Percentiles rank a stretch among this genome's conserved stretches.
These are phyloP conservation scores for Psammodynastes pulverulentus DNA, from an alignment of 2,113 vertebrate species.

Conservation along the genomic window DNA sequence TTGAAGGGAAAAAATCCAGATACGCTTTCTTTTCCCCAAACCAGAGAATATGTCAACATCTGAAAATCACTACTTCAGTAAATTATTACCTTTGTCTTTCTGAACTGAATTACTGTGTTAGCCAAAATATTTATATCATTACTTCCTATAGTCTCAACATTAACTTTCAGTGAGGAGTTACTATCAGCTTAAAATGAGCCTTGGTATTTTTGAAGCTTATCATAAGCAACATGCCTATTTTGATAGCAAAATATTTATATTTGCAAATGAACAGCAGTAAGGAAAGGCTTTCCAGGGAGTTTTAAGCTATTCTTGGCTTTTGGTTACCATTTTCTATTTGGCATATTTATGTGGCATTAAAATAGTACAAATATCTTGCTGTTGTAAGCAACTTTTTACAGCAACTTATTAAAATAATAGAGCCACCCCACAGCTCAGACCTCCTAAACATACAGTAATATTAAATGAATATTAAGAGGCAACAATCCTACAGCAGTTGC, in stretches of 20 bases:
- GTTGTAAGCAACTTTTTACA: background rate
- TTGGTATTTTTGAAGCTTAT: background rate
- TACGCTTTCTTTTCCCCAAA: background rate
- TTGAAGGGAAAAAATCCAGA: background rate
- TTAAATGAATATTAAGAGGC: background rate
- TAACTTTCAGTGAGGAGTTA: slow-evolving; percentile 19
- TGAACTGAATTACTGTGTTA: slow-evolving; percentile 30
- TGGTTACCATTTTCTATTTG: slow-evolving; percentile 30
- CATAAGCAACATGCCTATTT: background rate
- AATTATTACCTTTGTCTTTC: slow-evolving; percentile 38
- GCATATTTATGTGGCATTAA: slow-evolving; percentile 29
- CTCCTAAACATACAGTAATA: background rate
- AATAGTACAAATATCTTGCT: slow-evolving; percentile 12
- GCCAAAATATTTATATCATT: slow-evolving; percentile 27
- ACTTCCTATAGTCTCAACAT: slow-evolving; percentile 32
- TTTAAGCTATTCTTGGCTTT: background rate
- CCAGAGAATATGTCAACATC: slow-evolving; percentile 33
- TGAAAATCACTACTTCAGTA: slow-evolving; percentile 37
- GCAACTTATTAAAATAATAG: slow-evolving; percentile 19
- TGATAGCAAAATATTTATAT: slow-evolving; percentile 1
- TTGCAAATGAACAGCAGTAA: background rate
- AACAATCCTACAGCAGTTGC: background rate
- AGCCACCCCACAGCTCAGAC: background rate
- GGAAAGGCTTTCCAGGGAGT: background rate
- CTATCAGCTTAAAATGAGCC: background rate